These are phyloP conservation scores for Phyllotreta cruciferae DNA, from an alignment of 2,888 invertebrate genomes.

Conservation along the genomic window DNA sequence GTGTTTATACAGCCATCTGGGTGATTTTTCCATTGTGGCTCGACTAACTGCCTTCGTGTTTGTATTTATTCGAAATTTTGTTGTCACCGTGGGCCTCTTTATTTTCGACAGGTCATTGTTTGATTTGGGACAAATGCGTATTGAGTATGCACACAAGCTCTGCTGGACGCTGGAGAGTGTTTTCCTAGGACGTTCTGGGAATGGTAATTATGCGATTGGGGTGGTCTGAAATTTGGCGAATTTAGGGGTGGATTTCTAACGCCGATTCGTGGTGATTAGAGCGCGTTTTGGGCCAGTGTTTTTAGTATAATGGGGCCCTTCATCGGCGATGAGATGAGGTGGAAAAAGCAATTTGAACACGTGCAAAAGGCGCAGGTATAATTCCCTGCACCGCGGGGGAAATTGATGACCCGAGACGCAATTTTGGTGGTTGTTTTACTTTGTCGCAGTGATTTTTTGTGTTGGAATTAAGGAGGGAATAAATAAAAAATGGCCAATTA, in stretches of 20 bases:
- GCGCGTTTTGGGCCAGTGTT: background rate
- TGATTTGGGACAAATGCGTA: constrained; percentile 17
- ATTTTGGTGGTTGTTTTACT: too few species aligned
- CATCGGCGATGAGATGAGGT: constrained; percentile 39
- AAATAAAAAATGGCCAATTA: constrained; percentile 22
- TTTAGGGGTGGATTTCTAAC: too few species aligned
- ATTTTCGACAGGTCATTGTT: constrained; percentile 32
- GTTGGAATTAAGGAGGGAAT: too few species aligned
- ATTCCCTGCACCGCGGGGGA: constrained; percentile 17
- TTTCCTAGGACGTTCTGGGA: background rate
- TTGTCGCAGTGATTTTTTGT: too few species aligned
- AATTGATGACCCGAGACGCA: constrained; percentile 9
- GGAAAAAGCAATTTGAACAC: constrained; percentile 50
- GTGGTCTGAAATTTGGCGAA: background rate
- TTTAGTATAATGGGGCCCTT: constrained; percentile 22
- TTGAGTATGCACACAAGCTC: background rate
- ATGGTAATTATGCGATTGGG: background rate
- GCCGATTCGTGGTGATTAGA: background rate
- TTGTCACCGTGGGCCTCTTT: constrained; percentile 37
- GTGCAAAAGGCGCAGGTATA: constrained; percentile 43
- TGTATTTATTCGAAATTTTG: constrained; percentile 37
- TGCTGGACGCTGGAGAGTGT: background rate
- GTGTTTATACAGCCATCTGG: constrained; percentile 33
- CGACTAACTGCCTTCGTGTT: constrained; percentile 33
- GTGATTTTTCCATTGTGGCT: constrained; percentile 26